These are phyloP conservation scores for Ageneiosus marmoratus DNA, from an alignment of 2,113 vertebrate species.

Conservation along the genomic window DNA sequence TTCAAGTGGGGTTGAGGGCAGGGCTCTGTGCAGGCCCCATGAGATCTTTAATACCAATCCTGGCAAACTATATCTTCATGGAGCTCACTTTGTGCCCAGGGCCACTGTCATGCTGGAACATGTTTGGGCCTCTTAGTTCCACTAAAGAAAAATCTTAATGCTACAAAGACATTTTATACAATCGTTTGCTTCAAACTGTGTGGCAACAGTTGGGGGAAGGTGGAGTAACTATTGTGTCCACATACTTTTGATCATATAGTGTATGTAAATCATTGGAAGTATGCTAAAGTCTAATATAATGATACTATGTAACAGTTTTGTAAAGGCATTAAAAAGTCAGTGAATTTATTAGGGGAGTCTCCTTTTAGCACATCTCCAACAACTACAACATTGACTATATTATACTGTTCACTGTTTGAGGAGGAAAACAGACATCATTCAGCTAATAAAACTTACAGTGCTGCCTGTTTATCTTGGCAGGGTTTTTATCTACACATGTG, in stretches of 20 bases:
- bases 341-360: too few relatives aligned
- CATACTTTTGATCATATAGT: not conserved
- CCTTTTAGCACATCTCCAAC: too few relatives aligned
- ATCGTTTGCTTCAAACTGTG: not conserved
- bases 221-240: too few relatives aligned
- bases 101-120: not conserved
- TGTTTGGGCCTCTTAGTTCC: not conserved
- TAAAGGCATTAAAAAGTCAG: too few relatives aligned
- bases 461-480: too few relatives aligned
- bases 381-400: too few relatives aligned
- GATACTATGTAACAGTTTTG: not conserved
- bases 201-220: not conserved
- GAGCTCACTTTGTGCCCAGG: not conserved
- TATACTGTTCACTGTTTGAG: too few relatives aligned
- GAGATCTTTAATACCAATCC: not conserved
- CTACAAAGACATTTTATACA: not conserved
- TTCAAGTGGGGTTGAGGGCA: not conserved
- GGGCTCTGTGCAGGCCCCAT: too few relatives aligned
- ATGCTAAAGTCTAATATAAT: not conserved
- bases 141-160: not conserved
- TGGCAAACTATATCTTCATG: not conserved
- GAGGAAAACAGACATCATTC: too few relatives aligned
- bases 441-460: too few relatives aligned
- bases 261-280: not conserved
- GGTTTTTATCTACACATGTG: too few relatives aligned